phyloP scores from a whole-genome alignment of 2,888 invertebrate species.

The Macaria notata region DNA sequence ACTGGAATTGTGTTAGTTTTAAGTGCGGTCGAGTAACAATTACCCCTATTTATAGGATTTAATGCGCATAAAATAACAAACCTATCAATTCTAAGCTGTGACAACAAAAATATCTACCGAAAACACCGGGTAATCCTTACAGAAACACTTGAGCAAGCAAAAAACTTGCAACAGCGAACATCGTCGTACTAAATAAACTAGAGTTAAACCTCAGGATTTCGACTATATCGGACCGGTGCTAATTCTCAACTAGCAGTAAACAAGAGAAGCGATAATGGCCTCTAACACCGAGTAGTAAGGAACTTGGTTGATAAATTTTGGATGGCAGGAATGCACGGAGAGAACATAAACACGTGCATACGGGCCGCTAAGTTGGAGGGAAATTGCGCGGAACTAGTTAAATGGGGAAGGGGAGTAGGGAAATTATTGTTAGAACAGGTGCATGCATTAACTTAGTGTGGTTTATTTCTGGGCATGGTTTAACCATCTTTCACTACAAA shows the following conservation, averaged over 20 bases:
- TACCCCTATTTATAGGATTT: too few species aligned
- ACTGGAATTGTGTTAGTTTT: too few species aligned
- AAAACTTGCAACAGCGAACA: conserved; percentile 5
- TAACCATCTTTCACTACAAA: too few species aligned
- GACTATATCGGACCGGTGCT: conserved; percentile 17
- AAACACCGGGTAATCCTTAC: background rate
- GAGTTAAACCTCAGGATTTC: conserved; percentile 17
- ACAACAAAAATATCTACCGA: background rate
- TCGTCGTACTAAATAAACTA: conserved; percentile 18
- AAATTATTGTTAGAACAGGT: too few species aligned
- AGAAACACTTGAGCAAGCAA: background rate
- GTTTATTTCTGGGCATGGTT: too few species aligned
- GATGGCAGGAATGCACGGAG: conserved; percentile 19
- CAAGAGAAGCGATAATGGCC: conserved; percentile 19
- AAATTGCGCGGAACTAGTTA: background rate
- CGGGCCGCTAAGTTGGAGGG: conserved; percentile 7
- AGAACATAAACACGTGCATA: conserved; percentile 12
- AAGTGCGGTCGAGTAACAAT: too few species aligned
- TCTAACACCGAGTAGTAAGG: conserved; percentile 16
- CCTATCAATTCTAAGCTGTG: too few species aligned
- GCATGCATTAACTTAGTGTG: too few species aligned
- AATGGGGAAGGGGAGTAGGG: too few species aligned
- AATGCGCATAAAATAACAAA: too few species aligned
- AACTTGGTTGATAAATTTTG: conserved; percentile 20
- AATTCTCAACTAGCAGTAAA: conserved; percentile 17